Base-by-base conservation (phyloP, 2,797 vertebrate species). In the Darevskia mixta region DNA sequence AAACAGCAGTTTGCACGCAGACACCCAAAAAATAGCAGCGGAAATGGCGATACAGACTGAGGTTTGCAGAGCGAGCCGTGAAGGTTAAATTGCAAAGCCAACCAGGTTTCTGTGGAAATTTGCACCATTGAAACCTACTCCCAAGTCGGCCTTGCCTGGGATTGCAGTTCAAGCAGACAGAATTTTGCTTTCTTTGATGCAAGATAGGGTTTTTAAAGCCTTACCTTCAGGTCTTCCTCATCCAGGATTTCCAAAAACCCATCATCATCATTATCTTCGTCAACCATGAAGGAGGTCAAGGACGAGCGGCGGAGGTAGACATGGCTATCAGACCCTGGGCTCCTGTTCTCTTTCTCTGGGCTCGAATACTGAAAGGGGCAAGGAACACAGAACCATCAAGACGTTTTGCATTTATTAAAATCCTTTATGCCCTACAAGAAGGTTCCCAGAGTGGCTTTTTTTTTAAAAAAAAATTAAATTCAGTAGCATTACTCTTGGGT, bases 161-260 rank as follows among this genome's bases (percentile, higher is more conserved):
- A 41, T 1, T 13, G 32, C 79, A 27, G 20, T 32, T 29, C n/a
- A 32, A 4, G 29, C 9, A 3, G 15, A 15, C 58, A 13, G 58
- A 32, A 23, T 10, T 10, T 35, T 32, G 20, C n/a, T 35, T 55
- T n/a, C 77, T n/a, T 17, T 20, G 8, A 27, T 0, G 64, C 25
- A 18, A 25, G 27, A 43, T 8, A 18, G 11, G 35, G 5, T 67
- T 18, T 27, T 17, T 35, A 49, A 32, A 23, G 38, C 3, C 67
- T 81, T 89, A 97, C 97, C 95, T 96, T 95, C 96, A 97, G 95
- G 66, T 98, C 94, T 90, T 96, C 94, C 89, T 98, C 97, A 15
- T 98, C 98, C 17, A 98, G 93, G 8, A 97, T 96, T 0, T 98
- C 98, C 90, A 98, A 95, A 90, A 99, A 99, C 49, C 98, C 98